Conservation (phyloP, 2,888 invertebrate species). For the Caenorhabditis wallacei region DNA sequence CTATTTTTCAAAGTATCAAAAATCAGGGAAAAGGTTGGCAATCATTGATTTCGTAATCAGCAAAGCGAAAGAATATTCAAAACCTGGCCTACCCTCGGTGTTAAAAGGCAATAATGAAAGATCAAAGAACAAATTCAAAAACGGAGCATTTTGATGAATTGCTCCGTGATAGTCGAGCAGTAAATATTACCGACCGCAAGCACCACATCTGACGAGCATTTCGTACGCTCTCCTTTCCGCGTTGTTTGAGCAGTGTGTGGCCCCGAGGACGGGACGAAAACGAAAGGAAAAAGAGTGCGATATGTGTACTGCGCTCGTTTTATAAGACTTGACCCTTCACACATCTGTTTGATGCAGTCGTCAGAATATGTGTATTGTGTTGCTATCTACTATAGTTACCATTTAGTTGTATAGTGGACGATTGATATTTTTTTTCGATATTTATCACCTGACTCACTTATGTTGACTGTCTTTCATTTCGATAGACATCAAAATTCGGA, state of each 20-base stretch:
- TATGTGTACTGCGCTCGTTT: slow-evolving; percentile 54
- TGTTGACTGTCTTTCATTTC: slow-evolving; percentile 21
- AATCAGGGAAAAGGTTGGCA: background rate
- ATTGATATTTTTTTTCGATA: background rate
- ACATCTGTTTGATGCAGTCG: slow-evolving; percentile 32
- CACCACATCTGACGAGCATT: slow-evolving; percentile 50
- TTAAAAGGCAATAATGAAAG: slow-evolving; percentile 22
- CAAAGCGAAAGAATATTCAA: background rate
- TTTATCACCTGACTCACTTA: slow-evolving; percentile 24
- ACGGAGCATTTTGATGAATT: slow-evolving; percentile 13
- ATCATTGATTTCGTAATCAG: slow-evolving; percentile 22
- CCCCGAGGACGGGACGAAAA: slow-evolving; percentile 14
- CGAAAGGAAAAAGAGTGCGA: slow-evolving; percentile 41
- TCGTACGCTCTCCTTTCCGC: background rate
- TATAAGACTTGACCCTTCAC: slow-evolving; percentile 54
- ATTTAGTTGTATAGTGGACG: slow-evolving; percentile 12
- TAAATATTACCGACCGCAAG: slow-evolving; percentile 30
- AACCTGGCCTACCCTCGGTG: background rate
- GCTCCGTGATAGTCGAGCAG: slow-evolving; percentile 36
- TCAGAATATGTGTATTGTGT: slow-evolving; percentile 19
- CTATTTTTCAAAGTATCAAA: too few relatives aligned
- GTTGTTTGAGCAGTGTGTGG: slow-evolving; percentile 58
- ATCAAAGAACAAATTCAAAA: slow-evolving; percentile 36
- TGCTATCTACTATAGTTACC: slow-evolving; percentile 29
- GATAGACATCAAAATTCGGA: background rate